phyloP scores from a whole-genome alignment of 2,888 invertebrate species.

The Onthophagus sagittarius region DNA sequence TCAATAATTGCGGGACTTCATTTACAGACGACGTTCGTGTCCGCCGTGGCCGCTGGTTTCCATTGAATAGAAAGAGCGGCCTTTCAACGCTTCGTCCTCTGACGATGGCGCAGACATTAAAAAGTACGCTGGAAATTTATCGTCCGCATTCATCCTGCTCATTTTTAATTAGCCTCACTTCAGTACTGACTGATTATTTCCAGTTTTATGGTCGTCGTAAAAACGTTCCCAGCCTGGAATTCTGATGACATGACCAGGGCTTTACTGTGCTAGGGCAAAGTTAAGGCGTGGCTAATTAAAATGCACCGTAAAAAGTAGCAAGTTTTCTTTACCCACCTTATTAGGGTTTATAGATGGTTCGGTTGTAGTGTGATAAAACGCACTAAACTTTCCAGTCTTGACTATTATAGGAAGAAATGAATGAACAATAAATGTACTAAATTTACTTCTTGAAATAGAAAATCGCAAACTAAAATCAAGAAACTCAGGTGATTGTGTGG shows the following conservation, averaged over 20 bases:
- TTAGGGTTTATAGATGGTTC: not conserved
- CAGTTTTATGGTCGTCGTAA: slow-evolving; percentile 7
- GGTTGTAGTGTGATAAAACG: not conserved
- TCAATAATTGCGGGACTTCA: not conserved
- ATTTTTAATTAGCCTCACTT: slow-evolving; percentile 13
- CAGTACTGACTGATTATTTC: slow-evolving; percentile 11
- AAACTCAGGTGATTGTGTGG: no score
- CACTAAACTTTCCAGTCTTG: not conserved
- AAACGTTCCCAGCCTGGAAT: not conserved
- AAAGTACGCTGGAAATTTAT: slow-evolving; percentile 6
- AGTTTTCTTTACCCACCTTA: not conserved
- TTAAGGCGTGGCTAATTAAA: not conserved
- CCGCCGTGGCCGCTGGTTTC: not conserved
- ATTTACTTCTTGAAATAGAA: no score
- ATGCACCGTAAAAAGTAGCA: not conserved
- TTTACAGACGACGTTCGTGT: not conserved
- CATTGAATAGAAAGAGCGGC: not conserved
- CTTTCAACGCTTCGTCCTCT: not conserved
- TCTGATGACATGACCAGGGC: not conserved
- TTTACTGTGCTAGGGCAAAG: not conserved
- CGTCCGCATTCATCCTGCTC: slow-evolving; percentile 8
- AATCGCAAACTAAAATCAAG: no score
- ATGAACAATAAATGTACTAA: no score
- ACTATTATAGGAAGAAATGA: not conserved
- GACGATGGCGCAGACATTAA: slow-evolving; percentile 7